Conservation (phyloP, 2,888 invertebrate species). For the Nesidiocoris tenuis region DNA sequence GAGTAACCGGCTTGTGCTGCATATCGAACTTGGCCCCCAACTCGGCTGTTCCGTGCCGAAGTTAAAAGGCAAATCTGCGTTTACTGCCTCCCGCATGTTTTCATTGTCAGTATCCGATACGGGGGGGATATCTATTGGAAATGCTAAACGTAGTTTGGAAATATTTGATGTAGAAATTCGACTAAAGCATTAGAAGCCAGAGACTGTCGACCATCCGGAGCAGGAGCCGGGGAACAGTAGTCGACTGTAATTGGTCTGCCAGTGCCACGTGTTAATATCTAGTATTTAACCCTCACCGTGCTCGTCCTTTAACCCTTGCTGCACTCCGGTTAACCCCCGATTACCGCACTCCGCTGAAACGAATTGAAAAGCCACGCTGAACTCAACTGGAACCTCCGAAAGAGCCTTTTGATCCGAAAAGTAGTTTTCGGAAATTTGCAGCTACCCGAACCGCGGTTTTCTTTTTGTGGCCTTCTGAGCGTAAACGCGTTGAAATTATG, state of each 20-base stretch:
- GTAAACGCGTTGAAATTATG: constrained; percentile 17
- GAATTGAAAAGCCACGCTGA: constrained; percentile 5
- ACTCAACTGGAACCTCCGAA: constrained; percentile 6
- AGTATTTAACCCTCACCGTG: constrained; percentile 14
- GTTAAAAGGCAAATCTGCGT: no score
- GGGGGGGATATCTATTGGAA: no score
- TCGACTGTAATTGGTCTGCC: constrained; percentile 30
- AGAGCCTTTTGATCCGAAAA: constrained; percentile 20
- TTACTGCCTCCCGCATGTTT: no score
- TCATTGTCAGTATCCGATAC: not conserved
- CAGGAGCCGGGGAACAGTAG: not conserved
- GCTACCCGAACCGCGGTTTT: not conserved
- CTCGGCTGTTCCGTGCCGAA: no score
- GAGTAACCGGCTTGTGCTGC: no score
- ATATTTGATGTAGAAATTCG: not conserved
- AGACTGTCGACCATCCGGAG: not conserved
- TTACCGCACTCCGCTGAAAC: not conserved
- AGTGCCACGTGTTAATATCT: constrained; percentile 32
- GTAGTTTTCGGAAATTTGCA: constrained; percentile 10
- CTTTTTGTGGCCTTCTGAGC: constrained; percentile 10
- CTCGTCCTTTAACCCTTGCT: not conserved
- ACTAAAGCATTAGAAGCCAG: not conserved
- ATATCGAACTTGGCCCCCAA: no score
- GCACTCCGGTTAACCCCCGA: not conserved
- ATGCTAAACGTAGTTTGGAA: no score